Percentiles rank a stretch among this genome's conserved stretches.
These are phyloP conservation scores for Eleutherodactylus coqui DNA, from an alignment of 2,797 vertebrate species.

Conservation along the genomic window DNA sequence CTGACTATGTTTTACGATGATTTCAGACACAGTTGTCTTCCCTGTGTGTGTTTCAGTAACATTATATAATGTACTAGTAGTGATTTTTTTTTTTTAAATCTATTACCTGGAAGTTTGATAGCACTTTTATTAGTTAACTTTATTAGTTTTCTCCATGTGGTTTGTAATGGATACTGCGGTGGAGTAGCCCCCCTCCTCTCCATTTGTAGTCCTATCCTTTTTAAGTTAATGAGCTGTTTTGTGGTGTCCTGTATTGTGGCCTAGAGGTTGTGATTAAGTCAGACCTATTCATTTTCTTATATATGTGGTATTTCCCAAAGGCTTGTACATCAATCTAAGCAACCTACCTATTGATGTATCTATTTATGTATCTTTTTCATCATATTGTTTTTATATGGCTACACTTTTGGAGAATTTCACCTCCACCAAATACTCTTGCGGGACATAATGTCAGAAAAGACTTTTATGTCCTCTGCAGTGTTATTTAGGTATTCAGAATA, in stretches of 20 bases:
- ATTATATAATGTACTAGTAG: background rate
- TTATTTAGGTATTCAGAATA: conserved; percentile 18
- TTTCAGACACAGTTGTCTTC: background rate
- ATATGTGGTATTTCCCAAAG: background rate
- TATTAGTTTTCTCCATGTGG: conserved; percentile 49
- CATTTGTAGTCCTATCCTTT: conserved; percentile 29
- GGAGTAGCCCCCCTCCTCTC: background rate
- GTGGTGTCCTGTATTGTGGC: conserved; percentile 31
- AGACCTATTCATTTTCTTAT: background rate
- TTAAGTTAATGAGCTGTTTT: conserved; percentile 34
- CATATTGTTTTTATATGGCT: background rate
- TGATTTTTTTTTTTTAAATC: background rate
- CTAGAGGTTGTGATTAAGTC: conserved; percentile 33
- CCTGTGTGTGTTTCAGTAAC: background rate
- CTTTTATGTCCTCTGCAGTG: conserved; percentile 25
- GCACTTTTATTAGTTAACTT: conserved; percentile 27
- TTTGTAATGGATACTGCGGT: conserved; percentile 45
- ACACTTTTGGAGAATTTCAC: background rate
- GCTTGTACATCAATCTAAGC: background rate
- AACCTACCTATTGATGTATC: background rate
- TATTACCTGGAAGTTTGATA: background rate
- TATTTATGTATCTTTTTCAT: background rate
- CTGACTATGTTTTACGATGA: background rate
- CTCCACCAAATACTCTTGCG: conserved; percentile 2
- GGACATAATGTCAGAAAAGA: background rate